Conservation (phyloP, 2,888 invertebrate species). For the Biston betularia region DNA sequence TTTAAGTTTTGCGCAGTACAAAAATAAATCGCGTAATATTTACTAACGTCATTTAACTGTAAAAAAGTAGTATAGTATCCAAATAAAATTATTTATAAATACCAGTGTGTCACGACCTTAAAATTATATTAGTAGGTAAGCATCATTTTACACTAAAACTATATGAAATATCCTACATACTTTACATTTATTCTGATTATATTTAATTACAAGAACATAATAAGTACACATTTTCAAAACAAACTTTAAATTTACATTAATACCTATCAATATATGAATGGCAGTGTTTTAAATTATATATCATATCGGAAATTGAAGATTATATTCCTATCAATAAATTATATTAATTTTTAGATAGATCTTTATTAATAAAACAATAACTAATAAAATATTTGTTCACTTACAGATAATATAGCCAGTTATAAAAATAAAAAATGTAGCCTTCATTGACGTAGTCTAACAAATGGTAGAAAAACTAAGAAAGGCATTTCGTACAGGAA, state of each 20-base stretch:
- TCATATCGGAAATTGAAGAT: constrained; percentile 26
- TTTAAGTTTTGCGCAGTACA: too few relatives aligned
- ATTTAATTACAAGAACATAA: constrained; percentile 17
- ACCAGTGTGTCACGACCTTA: constrained; percentile 3
- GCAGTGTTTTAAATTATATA: constrained; percentile 42
- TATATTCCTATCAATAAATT: constrained; percentile 39
- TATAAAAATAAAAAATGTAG: constrained; percentile 10
- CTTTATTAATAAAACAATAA: constrained; percentile 8
- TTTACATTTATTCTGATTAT: constrained; percentile 19
- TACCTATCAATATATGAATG: constrained; percentile 35
- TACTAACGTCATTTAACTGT: not conserved
- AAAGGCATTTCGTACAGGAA: not conserved
- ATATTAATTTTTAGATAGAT: constrained; percentile 19
- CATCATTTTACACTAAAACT: constrained; percentile 9
- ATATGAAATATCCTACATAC: constrained; percentile 7
- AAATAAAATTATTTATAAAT: not conserved
- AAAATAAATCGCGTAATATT: too few relatives aligned
- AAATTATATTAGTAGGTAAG: constrained; percentile 33
- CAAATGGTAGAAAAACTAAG: not conserved
- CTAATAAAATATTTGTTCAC: constrained; percentile 22
- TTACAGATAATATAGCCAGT: constrained; percentile 25
- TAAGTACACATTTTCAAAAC: constrained; percentile 28
- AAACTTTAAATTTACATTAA: constrained; percentile 27
- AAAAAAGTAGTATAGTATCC: not conserved
- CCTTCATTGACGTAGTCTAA: constrained; percentile 12